Conservation (phyloP, 2,888 invertebrate genomes). For the Ctena decussata region DNA sequence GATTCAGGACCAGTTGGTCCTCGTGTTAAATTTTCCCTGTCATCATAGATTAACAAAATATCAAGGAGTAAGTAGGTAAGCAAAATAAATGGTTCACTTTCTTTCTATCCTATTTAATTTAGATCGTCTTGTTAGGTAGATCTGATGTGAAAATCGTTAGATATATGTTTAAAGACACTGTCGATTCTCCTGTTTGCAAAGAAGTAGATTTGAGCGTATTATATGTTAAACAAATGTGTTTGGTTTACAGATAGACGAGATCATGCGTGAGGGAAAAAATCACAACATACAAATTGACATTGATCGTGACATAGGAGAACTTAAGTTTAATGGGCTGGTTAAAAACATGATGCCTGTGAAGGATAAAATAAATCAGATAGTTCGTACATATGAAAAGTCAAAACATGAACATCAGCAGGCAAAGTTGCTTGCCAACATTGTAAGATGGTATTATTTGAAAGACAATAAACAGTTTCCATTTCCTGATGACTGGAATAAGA, state of each 20-base stretch:
- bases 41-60: no score
- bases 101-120: no score
- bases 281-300: neutral
- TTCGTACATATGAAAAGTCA: constrained; percentile 13
- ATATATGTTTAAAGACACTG: no score
- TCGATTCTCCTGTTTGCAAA: no score
- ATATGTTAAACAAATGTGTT: no score
- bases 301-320: neutral
- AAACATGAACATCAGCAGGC: constrained; percentile 31
- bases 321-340: constrained; percentile 37
- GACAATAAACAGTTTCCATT: constrained; percentile 24
- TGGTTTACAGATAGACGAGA: constrained; percentile 2
- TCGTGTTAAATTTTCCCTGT: no score
- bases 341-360: constrained; percentile 31
- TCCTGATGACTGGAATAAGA: constrained; percentile 44
- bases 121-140: no score
- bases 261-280: constrained; percentile 6
- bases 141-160: no score
- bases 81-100: no score
- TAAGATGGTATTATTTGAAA: constrained; percentile 55
- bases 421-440: constrained; percentile 40
- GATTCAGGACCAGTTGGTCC: no score
- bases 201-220: no score
- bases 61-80: no score
- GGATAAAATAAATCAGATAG: constrained; percentile 30